phyloP scores from a whole-genome alignment of 2,888 invertebrate species.

The Odontocolon sp. region DNA sequence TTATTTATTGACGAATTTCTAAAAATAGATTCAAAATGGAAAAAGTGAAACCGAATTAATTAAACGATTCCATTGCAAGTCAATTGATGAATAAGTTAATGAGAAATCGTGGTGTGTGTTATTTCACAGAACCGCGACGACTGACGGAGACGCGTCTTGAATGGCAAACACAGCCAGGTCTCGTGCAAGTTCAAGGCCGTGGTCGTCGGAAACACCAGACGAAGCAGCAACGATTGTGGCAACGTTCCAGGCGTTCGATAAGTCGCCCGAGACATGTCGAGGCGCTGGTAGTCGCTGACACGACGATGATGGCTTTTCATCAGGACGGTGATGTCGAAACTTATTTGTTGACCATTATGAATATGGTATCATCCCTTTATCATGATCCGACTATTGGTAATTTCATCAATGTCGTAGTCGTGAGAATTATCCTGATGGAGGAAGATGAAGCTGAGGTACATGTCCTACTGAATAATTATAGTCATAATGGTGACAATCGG shows the following conservation, averaged over 20 bases:
- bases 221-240: constrained; percentile 66
- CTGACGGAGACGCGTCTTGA: constrained; percentile 82
- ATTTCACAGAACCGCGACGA: constrained; percentile 74
- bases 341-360: constrained; percentile 95
- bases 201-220: constrained; percentile 69
- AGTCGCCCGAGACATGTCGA: constrained; percentile 91
- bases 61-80: no score
- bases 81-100: no score
- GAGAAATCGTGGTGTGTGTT: neutral
- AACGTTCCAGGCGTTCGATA: constrained; percentile 84
- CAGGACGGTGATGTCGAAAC: constrained; percentile 90
- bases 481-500: no score
- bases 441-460: constrained; percentile 83
- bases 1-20: no score
- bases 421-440: constrained; percentile 90
- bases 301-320: constrained; percentile 93
- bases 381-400: constrained; percentile 95
- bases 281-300: constrained; percentile 93
- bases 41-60: no score
- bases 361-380: constrained; percentile 93
- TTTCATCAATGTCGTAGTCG: constrained; percentile 94
- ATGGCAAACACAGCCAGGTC: constrained; percentile 83
- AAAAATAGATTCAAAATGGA: no score
- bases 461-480: neutral
- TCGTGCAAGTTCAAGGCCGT: constrained; percentile 81